Conservation (phyloP, 2,113 vertebrate species). For the Pteropus alecto region DNA sequence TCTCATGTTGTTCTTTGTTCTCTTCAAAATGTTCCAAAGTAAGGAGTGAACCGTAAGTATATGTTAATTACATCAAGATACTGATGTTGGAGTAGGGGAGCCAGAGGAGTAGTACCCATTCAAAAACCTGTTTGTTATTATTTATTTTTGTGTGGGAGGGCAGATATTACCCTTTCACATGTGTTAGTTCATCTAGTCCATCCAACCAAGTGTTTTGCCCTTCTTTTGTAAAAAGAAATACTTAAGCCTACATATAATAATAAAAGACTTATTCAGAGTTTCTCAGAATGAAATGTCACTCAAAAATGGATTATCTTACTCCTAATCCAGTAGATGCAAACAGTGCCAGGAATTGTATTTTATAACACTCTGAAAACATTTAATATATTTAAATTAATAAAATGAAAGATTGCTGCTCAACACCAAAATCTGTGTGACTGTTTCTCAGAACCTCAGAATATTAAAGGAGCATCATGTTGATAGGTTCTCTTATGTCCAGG, state of each 20-base stretch:
- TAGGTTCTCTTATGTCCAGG: neutral
- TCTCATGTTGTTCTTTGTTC: neutral
- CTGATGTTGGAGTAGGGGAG: neutral
- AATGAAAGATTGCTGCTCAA: neutral
- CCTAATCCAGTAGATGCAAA: neutral
- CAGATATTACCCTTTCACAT: neutral
- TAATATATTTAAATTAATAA: slow-evolving; percentile 8
- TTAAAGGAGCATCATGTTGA: neutral
- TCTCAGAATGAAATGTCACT: neutral
- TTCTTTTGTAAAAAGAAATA: slow-evolving; percentile 4
- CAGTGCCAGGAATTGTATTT: neutral
- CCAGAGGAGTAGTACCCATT: neutral
- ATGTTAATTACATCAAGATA: slow-evolving; percentile 1
- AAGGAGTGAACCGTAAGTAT: neutral
- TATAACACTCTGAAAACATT: neutral
- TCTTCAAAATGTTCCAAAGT: neutral
- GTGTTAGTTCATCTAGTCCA: neutral
- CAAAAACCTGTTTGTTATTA: neutral
- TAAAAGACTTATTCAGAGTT: neutral
- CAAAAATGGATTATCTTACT: neutral
- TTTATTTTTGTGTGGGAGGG: neutral
- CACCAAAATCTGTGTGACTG: neutral
- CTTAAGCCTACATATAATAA: neutral
- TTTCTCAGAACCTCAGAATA: neutral
- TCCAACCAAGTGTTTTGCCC: neutral